Base-by-base conservation (phyloP, 2,113 vertebrate genomes). In the Amblyopsis rosae region DNA sequence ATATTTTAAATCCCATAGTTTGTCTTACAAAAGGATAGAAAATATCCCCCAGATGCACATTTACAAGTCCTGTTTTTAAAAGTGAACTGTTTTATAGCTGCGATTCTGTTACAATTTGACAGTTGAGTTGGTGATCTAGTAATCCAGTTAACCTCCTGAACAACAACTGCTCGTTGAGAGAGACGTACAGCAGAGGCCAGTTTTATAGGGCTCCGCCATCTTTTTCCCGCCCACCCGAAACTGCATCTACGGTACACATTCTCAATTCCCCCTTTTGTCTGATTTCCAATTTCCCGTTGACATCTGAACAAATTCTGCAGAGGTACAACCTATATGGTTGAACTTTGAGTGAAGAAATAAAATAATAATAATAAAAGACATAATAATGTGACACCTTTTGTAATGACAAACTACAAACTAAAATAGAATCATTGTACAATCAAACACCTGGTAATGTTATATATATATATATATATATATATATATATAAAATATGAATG, bases 41-140 rank as follows among this genome's bases (percentile, higher is more conserved):
- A 92, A 89, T 78, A 75, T 88, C 62, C 86, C 80, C 81, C 70
- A 67, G 69, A 79, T 87, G 73, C 84, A n/a, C 92, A 92, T 92
- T 90, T 93, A 93, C 91, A 93, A 41, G 83, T 91, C n/a, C n/a
- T n/a, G n/a, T n/a, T n/a, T 69, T 80, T 82, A 82, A 83, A 82
- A 70, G 55, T 80, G 66, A 72, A 49, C 19, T 58, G 10, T 75
- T 66, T 69, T 56, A 56, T 19, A 53, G 17, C 12, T 68, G 62
- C 53, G 64, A 71, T 80, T 72, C 53, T 26, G 80, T 73, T 75
- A 77, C 69, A 26, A 26, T 26, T 26, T 26, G 49, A 59, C 59
- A 48, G n/a, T 51, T 77, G 62, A 69, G 54, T 12, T 65, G 67
- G 17, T 62, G 74, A 68, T 55, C 77, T n/a, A 53, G 46, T 47